Conservation (phyloP, 2,797 vertebrate species). For the Chelon labrosus region DNA sequence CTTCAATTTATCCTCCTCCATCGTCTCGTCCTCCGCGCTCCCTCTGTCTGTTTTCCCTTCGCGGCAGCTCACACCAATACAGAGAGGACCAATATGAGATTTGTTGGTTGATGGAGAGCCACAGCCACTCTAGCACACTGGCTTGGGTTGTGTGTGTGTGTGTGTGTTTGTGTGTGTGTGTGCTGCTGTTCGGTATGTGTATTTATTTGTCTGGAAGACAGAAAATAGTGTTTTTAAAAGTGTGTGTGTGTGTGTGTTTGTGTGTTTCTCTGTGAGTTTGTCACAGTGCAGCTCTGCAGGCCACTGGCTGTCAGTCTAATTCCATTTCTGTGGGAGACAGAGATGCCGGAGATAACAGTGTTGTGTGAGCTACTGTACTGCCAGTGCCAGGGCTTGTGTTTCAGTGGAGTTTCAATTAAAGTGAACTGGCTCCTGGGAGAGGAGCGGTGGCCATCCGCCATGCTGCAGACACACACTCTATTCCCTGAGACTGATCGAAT, state of each 20-base stretch:
- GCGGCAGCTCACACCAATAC: slow-evolving; percentile 30
- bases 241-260: slow-evolving; percentile 19
- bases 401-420: slow-evolving; percentile 70
- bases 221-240: slow-evolving; percentile 2
- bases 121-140: slow-evolving; percentile 41
- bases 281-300: slow-evolving; percentile 41
- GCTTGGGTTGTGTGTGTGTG: not conserved
- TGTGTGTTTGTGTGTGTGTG: slow-evolving; percentile 1
- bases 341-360: slow-evolving; percentile 61
- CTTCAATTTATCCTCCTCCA: slow-evolving; percentile 47
- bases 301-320: slow-evolving; percentile 58
- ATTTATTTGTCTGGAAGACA: slow-evolving; percentile 6
- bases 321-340: slow-evolving; percentile 57
- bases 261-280: slow-evolving; percentile 9
- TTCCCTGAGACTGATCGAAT: slow-evolving; percentile 65
- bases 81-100: slow-evolving; percentile 56
- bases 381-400: slow-evolving; percentile 57
- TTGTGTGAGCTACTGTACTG: slow-evolving; percentile 48
- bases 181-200: slow-evolving; percentile 9
- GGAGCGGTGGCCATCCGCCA: slow-evolving; percentile 47
- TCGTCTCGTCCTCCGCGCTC: slow-evolving; percentile 9
- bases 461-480: slow-evolving; percentile 57
- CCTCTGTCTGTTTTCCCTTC: slow-evolving; percentile 20
- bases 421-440: slow-evolving; percentile 60
- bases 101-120: slow-evolving; percentile 56